These are phyloP conservation scores for Myotis daubentonii DNA, from an alignment of 2,797 vertebrate species.

Conservation along the genomic window DNA sequence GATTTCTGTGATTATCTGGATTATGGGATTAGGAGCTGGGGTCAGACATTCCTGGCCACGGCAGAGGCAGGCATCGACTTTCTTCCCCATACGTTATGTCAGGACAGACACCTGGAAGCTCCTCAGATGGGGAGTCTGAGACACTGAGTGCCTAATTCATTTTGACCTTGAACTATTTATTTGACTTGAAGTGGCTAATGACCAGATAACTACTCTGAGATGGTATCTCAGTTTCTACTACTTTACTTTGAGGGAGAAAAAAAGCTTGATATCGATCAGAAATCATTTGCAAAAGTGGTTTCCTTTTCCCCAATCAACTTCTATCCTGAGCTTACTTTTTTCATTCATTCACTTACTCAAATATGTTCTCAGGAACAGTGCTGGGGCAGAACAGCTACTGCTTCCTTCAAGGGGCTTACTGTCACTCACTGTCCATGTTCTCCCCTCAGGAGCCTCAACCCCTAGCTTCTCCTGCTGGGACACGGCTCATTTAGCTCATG, in stretches of 20 bases:
- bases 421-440: background rate
- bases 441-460: background rate
- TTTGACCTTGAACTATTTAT: slow-evolving; percentile 68
- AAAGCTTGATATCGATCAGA: background rate
- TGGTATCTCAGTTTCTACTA: slow-evolving; percentile 14
- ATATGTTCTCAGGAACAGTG: background rate
- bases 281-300: slow-evolving; percentile 35
- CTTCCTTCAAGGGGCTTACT: background rate
- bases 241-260: background rate
- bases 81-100: background rate
- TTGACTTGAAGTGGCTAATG: slow-evolving; percentile 59
- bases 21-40: background rate
- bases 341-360: background rate
- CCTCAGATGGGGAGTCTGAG: background rate
- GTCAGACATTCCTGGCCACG: background rate
- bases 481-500: background rate
- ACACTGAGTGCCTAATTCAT: background rate
- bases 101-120: background rate
- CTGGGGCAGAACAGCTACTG: fast-evolving
- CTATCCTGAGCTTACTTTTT: background rate
- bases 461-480: background rate
- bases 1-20: background rate
- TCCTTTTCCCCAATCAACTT: background rate
- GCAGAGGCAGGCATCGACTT: background rate
- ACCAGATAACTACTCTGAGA: slow-evolving; percentile 54